Percentiles rank a stretch among this genome's conserved stretches.
Conservation (phyloP, 2,888 invertebrate genomes). For the Aphidoletes aphidimyza region DNA sequence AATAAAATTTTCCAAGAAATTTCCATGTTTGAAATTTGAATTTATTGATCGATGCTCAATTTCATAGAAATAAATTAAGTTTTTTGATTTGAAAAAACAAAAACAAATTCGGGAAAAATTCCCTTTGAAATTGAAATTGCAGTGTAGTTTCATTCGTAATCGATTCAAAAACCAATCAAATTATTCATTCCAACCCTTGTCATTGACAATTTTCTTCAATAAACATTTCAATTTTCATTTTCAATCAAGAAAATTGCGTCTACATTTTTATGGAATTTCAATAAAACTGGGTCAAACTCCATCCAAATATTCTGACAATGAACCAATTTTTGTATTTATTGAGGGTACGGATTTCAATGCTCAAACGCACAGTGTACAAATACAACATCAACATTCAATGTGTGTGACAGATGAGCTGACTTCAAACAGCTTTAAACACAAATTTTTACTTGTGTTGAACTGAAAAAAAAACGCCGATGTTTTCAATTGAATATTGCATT, state of each 20-base stretch:
- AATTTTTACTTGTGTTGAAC: neutral
- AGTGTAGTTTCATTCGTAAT: too few species aligned
- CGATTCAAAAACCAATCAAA: neutral
- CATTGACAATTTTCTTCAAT: too few species aligned
- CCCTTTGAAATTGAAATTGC: too few species aligned
- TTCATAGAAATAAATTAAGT: too few species aligned
- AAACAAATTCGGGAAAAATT: too few species aligned
- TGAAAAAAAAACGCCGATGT: too few species aligned
- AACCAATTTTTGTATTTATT: conserved; percentile 28
- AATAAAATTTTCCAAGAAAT: too few species aligned
- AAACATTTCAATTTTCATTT: neutral
- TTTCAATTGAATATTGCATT: neutral
- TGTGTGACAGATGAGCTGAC: conserved; percentile 5
- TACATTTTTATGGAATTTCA: neutral
- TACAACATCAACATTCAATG: neutral
- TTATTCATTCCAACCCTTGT: neutral
- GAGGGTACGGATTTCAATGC: neutral
- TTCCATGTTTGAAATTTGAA: too few species aligned
- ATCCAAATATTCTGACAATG: conserved; percentile 6
- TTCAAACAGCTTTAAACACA: neutral
- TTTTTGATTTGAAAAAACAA: too few species aligned
- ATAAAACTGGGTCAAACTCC: conserved; percentile 14
- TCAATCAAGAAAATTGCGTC: neutral
- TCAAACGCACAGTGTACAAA: conserved; percentile 41
- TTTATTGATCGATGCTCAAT: too few species aligned